Percentiles rank a stretch among this genome's conserved stretches.
phyloP scores from a whole-genome alignment of 2,113 vertebrate species.

The Dolichotis patagonum region DNA sequence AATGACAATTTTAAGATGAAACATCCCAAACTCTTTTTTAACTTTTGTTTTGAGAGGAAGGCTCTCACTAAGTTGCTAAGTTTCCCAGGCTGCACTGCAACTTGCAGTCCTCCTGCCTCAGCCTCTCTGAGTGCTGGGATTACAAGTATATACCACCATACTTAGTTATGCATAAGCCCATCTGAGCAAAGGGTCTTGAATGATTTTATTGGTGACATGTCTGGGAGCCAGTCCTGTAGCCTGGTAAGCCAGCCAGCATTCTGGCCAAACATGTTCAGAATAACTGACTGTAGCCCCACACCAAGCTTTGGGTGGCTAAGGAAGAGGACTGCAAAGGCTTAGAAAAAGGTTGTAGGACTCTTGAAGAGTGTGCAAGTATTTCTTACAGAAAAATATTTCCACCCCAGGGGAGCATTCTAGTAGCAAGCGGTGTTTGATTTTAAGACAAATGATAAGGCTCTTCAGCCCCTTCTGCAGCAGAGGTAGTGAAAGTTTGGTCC shows the following conservation, averaged over 20 bases:
- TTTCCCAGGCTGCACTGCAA: background rate
- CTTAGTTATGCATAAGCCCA: too few relatives aligned
- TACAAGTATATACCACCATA: background rate
- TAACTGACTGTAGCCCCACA: background rate
- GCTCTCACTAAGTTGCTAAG: background rate
- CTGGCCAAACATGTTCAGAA: too few relatives aligned
- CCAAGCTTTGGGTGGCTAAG: background rate
- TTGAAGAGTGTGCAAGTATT: background rate
- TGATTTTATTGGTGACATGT: background rate
- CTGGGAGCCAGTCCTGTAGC: background rate
- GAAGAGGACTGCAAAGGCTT: background rate
- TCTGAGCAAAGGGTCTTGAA: background rate
- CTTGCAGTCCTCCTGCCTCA: background rate
- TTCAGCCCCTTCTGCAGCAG: background rate
- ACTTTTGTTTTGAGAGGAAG: background rate
- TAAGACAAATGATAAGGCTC: background rate
- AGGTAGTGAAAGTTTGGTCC: background rate
- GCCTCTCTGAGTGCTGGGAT: background rate
- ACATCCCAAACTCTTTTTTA: background rate
- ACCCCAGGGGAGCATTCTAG: background rate
- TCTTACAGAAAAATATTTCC: background rate
- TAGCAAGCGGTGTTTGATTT: background rate
- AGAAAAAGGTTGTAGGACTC: background rate
- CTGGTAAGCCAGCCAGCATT: background rate
- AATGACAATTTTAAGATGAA: background rate